Evolutionary conservation across 2,113 vertebrate species (phyloP).

Genomic region (Oreochromis spilurus): DNA sequence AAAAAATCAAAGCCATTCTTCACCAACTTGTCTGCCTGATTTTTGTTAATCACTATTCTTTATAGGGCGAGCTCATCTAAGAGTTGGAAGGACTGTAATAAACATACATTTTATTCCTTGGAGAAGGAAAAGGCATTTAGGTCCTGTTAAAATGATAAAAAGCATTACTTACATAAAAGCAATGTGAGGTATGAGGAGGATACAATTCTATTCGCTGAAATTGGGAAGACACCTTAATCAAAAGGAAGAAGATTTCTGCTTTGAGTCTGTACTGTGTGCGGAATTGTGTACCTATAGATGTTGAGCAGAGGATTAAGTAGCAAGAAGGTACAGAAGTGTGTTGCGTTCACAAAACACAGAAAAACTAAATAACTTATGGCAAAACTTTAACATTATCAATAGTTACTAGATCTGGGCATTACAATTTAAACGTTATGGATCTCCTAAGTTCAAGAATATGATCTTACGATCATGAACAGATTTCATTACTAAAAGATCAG

Average conservation of each 20-base stretch:
- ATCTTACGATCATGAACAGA: background rate
- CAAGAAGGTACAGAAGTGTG: background rate
- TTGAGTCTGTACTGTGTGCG: slow-evolving; percentile 20
- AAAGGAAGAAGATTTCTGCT: slow-evolving; percentile 49
- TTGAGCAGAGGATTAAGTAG: background rate
- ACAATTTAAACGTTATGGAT: background rate
- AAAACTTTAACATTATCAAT: background rate
- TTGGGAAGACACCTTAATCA: slow-evolving; percentile 63
- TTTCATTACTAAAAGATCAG: background rate
- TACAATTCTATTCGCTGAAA: slow-evolving; percentile 62
- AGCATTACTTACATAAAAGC: slow-evolving; percentile 60
- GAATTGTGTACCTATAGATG: slow-evolving; percentile 21
- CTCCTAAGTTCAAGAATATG: background rate
- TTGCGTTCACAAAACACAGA: background rate
- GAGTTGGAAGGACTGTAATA: slow-evolving; percentile 40
- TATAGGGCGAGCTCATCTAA: slow-evolving; percentile 13
- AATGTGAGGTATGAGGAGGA: slow-evolving; percentile 71
- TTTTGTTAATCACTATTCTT: slow-evolving; percentile 11
- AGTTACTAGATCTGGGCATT: background rate
- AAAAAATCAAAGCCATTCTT: slow-evolving; percentile 20
- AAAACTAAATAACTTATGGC: background rate
- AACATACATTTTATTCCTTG: slow-evolving; percentile 43
- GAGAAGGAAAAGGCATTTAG: slow-evolving; percentile 59
- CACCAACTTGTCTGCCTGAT: slow-evolving; percentile 14
- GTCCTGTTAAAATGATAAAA: slow-evolving; percentile 54